These are phyloP conservation scores for Colaptes auratus DNA, from an alignment of 2,113 vertebrate genomes.

Conservation along the genomic window DNA sequence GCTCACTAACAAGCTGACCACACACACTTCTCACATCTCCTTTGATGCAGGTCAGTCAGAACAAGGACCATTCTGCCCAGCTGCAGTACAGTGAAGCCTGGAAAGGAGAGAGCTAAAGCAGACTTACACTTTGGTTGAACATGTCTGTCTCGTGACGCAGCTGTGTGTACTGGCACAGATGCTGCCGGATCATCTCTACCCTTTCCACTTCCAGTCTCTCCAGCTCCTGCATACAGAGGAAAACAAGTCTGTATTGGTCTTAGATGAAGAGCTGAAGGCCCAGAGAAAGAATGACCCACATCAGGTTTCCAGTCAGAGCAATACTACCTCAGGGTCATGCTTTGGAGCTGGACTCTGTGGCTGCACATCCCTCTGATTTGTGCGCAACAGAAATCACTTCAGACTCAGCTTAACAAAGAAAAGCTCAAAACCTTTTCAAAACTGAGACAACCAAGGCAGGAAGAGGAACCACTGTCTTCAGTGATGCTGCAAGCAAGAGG, in stretches of 20 bases:
- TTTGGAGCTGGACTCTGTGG: background rate
- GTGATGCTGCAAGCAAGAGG: background rate
- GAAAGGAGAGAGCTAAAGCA: background rate
- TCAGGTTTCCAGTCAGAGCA: background rate
- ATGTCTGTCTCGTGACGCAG: slow-evolving; percentile 97
- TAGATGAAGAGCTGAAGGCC: background rate
- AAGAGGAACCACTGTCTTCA: background rate
- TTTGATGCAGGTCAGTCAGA: background rate
- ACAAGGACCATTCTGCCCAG: background rate
- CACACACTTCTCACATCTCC: background rate
- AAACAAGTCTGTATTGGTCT: background rate
- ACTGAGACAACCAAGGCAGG: background rate
- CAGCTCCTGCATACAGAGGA: slow-evolving; percentile 84
- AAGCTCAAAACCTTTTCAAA: background rate
- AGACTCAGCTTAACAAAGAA: background rate
- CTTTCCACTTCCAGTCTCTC: slow-evolving; percentile 94
- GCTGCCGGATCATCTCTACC: slow-evolving; percentile 94
- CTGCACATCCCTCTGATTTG: background rate
- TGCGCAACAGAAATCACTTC: background rate
- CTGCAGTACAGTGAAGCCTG: background rate
- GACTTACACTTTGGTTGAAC: slow-evolving; percentile 99
- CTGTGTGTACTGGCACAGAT: slow-evolving; percentile 95
- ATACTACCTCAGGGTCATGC: background rate
- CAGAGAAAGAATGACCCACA: background rate
- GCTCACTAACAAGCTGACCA: background rate